A percentile compares a stretch with the other conserved stretches of the same genome.
Evolutionary conservation across 2,797 vertebrate species (phyloP).

Genomic region (Furcifer pardalis): DNA sequence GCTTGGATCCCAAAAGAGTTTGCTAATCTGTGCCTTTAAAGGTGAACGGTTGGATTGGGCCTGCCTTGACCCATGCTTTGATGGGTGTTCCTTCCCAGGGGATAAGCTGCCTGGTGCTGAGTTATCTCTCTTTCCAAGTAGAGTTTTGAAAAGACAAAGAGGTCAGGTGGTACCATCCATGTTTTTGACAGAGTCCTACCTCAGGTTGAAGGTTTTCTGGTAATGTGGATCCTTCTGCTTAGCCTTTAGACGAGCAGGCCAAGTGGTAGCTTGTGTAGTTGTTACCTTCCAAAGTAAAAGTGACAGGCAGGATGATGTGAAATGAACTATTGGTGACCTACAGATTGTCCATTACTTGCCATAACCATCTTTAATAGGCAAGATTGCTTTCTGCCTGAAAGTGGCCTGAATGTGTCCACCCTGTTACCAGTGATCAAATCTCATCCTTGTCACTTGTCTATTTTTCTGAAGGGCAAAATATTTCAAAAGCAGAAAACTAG

Average conservation of each 20-base stretch:
- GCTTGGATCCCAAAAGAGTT: no score
- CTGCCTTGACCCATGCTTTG: no score
- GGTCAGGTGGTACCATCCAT: background rate
- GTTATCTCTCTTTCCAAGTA: background rate
- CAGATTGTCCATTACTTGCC: background rate
- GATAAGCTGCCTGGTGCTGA: no score
- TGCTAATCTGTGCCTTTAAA: no score
- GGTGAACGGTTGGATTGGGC: no score
- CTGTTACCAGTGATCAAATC: background rate
- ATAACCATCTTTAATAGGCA: background rate
- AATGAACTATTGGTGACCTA: background rate
- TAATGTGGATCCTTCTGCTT: background rate
- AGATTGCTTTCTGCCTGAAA: background rate
- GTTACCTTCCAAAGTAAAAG: background rate
- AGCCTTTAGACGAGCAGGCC: no score
- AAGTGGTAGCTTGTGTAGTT: background rate
- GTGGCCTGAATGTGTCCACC: background rate
- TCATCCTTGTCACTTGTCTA: background rate
- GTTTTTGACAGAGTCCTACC: background rate
- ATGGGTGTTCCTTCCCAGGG: no score
- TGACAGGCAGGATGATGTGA: background rate
- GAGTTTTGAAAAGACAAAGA: background rate
- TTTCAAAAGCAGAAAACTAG: background rate
- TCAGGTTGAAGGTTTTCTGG: background rate
- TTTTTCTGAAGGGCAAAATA: background rate